Base-by-base conservation (phyloP, 2,113 vertebrate species). In the Solenodon paradoxus region DNA sequence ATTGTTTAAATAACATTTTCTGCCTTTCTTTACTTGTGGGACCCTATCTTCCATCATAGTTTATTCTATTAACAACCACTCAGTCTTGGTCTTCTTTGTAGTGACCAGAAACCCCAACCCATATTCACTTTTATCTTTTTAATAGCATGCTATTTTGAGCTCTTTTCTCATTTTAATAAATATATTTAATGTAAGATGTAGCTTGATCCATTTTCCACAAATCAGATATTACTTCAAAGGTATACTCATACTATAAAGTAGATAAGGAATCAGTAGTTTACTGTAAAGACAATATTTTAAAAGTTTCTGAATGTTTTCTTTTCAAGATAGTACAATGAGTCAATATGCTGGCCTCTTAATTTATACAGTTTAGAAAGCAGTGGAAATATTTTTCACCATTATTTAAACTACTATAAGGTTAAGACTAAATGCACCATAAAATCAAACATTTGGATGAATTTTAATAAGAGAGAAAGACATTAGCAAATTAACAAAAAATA, bases 11-110 rank as follows among this genome's bases (percentile, higher is more conserved):
- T 53, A 15, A n/a, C 6, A n/a, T 61, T 63, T 83, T 68, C 22
- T 32, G 2, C 59, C 28, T 49, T 26, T 59, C n/a, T 13, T 28
- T n/a, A 16, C 26, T 16, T 42, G 32, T 35, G 26, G 20, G 26
- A 49, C 9, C 13, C 28, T 80, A 30, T 9, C 35, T 51, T 66
- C 35, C 42, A 4, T 19, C 12, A 4, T 30, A 26, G n/a, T 1
- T 22, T 72, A 5, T 47, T 59, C 9, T 17, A 35, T 3, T 49
- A 66, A n/a, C 10, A 42, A 35, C 42, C 57, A 7, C 28, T 63
- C 32, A 19, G 6, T 38, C 35, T 35, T 26, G 0, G 17, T 69
- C 10, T 64, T 32, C 38, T 20, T 2, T 0, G 0, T 26, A 20
- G 17, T 9, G 10, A 9, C 20, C 6, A 47, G 15, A 32, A 28